phyloP scores from a whole-genome alignment of 1,140 invertebrate species.

The Diabrotica undecimpunctata region DNA sequence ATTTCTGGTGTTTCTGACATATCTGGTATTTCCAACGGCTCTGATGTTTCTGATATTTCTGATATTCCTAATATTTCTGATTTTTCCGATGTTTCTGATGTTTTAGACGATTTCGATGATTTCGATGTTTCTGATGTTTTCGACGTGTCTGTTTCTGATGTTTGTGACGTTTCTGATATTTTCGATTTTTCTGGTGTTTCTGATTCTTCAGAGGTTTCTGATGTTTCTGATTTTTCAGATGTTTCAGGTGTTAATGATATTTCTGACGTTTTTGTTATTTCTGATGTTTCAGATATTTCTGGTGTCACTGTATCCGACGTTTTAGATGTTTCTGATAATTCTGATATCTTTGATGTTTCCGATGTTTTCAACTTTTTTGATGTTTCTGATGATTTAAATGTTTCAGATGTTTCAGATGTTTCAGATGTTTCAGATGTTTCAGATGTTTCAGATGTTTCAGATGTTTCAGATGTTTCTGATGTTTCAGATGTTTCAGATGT shows the following conservation, averaged over 20 bases:
- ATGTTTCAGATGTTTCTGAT: neutral
- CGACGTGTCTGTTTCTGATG: neutral
- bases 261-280: neutral
- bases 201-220: neutral
- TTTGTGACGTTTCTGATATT: neutral
- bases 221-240: too few species aligned
- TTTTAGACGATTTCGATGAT: neutral
- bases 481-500: neutral
- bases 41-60: neutral
- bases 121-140: neutral
- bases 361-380: neutral
- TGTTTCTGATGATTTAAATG: neutral
- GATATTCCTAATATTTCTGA: neutral
- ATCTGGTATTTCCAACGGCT: neutral
- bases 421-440: too few species aligned
- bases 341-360: neutral
- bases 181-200: neutral
- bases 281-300: neutral
- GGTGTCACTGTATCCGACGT: neutral
- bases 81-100: neutral
- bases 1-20: too few species aligned
- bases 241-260: neutral
- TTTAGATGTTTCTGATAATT: neutral
- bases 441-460: too few species aligned
- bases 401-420: neutral